These are phyloP conservation scores for Aix galericulata DNA, from an alignment of 2,113 vertebrate genomes.

Conservation along the genomic window DNA sequence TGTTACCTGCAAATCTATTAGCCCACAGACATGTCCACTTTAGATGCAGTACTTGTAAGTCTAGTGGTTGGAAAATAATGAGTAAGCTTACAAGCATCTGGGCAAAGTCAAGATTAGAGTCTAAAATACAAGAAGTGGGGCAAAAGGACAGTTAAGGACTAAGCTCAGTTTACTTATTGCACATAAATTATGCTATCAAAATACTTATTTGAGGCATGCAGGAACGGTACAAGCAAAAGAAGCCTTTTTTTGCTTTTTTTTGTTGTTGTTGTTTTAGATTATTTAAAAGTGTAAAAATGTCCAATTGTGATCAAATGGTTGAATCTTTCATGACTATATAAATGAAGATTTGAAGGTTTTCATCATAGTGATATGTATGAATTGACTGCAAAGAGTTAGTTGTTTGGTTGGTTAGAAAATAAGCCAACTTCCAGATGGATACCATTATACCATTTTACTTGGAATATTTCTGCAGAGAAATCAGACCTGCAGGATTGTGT, in stretches of 20 bases:
- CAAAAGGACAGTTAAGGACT: neutral
- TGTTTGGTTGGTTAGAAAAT: neutral
- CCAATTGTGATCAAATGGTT: neutral
- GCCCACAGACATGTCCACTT: neutral
- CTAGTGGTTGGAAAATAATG: neutral
- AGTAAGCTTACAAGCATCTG: neutral
- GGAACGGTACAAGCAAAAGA: neutral
- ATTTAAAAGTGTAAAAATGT: neutral
- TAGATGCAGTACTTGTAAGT: neutral
- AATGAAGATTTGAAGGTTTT: neutral
- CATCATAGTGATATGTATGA: no score
- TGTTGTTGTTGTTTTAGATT: neutral
- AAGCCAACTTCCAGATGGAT: neutral
- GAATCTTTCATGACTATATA: neutral
- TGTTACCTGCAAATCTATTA: neutral
- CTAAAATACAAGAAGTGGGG: neutral
- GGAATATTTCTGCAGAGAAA: neutral
- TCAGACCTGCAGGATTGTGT: neutral
- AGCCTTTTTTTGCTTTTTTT: neutral
- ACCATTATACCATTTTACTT: neutral
- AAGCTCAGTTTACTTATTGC: neutral
- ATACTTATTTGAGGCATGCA: neutral
- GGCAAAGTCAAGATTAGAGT: neutral
- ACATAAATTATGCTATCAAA: neutral
- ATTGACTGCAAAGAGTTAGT: neutral